Percentiles rank a stretch among this genome's conserved stretches.
Evolutionary conservation across 2,797 vertebrate species (phyloP).

Genomic region (Coluber constrictor): DNA sequence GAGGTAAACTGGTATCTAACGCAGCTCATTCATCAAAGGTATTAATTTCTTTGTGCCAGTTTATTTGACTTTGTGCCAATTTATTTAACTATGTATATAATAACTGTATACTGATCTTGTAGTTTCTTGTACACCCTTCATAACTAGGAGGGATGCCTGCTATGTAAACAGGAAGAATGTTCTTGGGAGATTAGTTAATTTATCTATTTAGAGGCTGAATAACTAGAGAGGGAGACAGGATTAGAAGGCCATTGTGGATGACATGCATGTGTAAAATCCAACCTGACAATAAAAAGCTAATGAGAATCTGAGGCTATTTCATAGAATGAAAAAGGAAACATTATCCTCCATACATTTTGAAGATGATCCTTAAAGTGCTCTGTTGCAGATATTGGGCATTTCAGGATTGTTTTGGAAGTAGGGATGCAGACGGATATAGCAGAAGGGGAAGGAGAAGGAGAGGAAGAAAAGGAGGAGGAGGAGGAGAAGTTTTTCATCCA

Average conservation of each 20-base stretch:
- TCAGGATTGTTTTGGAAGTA: background rate
- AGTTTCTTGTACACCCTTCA: background rate
- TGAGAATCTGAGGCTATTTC: background rate
- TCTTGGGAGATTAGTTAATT: background rate
- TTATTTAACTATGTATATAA: background rate
- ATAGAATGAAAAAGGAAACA: background rate
- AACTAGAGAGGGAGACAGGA: background rate
- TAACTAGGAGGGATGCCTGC: background rate
- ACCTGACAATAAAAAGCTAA: background rate
- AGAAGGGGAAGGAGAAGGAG: too few relatives aligned
- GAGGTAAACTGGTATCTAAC: background rate
- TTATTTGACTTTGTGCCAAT: background rate
- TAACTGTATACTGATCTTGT: background rate
- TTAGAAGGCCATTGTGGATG: background rate
- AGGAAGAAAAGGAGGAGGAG: too few relatives aligned
- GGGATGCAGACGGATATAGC: background rate
- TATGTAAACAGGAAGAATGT: background rate
- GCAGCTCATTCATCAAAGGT: background rate
- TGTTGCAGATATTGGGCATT: background rate
- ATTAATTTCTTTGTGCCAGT: background rate
- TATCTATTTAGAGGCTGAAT: background rate
- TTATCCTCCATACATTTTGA: background rate
- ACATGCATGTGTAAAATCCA: constrained; percentile 15
- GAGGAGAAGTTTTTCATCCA: background rate
- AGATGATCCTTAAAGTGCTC: background rate